Conservation (phyloP, 53 echinoderm and acorn worm genomes). For the Glandiceps talaboti region DNA sequence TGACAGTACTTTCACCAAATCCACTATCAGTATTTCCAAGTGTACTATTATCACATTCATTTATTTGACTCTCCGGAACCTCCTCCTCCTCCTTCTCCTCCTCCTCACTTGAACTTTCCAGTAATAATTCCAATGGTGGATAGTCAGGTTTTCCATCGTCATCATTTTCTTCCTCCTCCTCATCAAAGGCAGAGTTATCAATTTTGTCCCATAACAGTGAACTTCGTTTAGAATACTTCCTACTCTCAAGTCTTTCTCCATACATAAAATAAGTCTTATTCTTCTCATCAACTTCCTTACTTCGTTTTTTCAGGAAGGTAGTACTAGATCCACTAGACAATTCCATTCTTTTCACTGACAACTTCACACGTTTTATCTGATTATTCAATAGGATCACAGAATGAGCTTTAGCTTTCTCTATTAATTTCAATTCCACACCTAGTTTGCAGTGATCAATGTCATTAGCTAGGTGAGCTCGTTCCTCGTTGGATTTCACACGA, state of each 20-base stretch:
- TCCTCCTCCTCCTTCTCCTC: background rate
- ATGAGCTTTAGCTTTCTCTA: background rate
- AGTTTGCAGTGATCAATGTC: background rate
- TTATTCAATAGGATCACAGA: background rate
- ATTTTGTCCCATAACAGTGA: constrained; percentile 37
- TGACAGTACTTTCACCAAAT: background rate
- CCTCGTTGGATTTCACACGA: background rate
- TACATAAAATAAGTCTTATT: constrained; percentile 69
- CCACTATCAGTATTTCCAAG: background rate
- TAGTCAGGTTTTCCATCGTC: background rate
- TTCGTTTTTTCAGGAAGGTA: background rate
- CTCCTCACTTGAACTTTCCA: background rate
- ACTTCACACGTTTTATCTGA: background rate
- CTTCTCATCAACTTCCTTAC: constrained; percentile 16
- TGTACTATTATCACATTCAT: background rate
- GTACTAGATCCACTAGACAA: background rate
- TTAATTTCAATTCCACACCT: background rate
- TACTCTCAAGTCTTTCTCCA: constrained; percentile 70
- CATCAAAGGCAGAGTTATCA: background rate
- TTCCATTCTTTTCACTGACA: background rate
- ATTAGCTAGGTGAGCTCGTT: background rate
- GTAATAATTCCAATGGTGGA: background rate
- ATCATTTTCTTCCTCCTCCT: background rate
- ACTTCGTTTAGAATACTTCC: constrained; percentile 60
- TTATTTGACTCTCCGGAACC: background rate